Conservation (phyloP, 2,797 vertebrate genomes). For the Phoeniculus purpureus region DNA sequence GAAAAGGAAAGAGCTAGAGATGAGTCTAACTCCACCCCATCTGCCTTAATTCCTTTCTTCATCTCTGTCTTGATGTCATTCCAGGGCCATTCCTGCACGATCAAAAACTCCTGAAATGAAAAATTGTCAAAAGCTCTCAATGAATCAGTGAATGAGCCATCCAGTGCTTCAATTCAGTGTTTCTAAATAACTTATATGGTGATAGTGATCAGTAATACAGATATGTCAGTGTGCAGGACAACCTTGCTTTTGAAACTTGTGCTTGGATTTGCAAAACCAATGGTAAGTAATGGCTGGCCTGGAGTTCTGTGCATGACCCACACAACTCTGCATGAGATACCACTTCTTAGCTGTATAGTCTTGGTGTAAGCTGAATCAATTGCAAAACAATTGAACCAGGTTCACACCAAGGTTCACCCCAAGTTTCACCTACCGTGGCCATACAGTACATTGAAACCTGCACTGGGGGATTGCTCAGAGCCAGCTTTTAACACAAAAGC, state of each 20-base stretch:
- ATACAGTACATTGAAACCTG: not conserved
- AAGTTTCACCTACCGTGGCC: not conserved
- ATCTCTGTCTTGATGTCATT: not conserved
- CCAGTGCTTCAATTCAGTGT: not conserved
- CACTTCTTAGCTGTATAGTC: not conserved
- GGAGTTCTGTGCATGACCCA: not conserved
- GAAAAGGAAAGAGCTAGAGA: not conserved
- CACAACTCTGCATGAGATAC: not conserved
- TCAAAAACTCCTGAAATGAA: slow-evolving; percentile 20
- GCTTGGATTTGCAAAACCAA: slow-evolving; percentile 2
- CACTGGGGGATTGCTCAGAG: not conserved
- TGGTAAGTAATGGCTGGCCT: not conserved
- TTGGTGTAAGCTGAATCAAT: not conserved
- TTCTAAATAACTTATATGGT: not conserved
- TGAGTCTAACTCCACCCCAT: not conserved
- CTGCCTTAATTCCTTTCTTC: not conserved
- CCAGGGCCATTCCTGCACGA: not conserved
- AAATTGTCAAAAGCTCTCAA: slow-evolving; percentile 1
- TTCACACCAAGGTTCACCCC: not conserved
- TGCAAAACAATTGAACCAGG: not conserved
- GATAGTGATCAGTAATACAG: not conserved
- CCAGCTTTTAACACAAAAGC: not conserved
- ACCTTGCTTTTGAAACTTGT: not conserved
- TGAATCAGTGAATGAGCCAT: not conserved
- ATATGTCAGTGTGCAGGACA: not conserved